Evolutionary conservation across 2,888 invertebrate species (phyloP), one percentile per base, ranked within the genome.

Genomic region (Torymus texanus): DNA sequence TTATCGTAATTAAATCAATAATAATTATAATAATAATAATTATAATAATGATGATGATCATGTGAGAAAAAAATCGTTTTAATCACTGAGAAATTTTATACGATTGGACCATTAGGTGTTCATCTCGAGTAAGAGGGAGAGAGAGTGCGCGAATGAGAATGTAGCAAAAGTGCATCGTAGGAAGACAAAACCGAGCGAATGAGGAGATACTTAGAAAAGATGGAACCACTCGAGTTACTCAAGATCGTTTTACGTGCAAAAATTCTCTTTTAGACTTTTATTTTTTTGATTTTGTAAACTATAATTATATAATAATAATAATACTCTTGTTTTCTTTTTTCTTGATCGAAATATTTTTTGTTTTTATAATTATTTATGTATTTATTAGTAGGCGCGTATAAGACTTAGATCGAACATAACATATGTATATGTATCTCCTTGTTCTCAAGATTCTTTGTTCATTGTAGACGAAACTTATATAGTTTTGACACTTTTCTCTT

Each of bases 41-140:
- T 41, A 24, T 65, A n/a, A 58, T 58, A 29, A 51, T 41, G 8
- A 41, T 41, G 41, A 65, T 66, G 77, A 71, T 74, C 21, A 65
- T 51, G 51, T 65, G 53, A 75, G n/a, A 41, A 41, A 41, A 24
- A 41, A 55, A 79, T 66, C 62, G 61, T 55, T 29, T 61, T 24
- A 73, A 75, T 68, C 76, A 24, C 67, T 77, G 24, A 41, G 41
- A 78, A 68, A 67, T 81, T 80, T 78, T 81, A 74, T 79, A 81
- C 73, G 13, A 72, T 84, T 84, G 79, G 85, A 80, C 84, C 84
- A 82, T 85, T 82, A 84, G 82, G 83, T 84, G 83, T 84, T 84
- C 84, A 85, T 84, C 84, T 83, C 56, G 24, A 76, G 41, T 41
- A 1, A 41, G 41, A 41, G 41, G 10, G 41, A 41, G 41, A 8